A percentile compares a stretch with the other conserved stretches of the same genome.
Evolutionary conservation across 2,888 invertebrate genomes (phyloP).

Genomic region (Pandemis heparana): DNA sequence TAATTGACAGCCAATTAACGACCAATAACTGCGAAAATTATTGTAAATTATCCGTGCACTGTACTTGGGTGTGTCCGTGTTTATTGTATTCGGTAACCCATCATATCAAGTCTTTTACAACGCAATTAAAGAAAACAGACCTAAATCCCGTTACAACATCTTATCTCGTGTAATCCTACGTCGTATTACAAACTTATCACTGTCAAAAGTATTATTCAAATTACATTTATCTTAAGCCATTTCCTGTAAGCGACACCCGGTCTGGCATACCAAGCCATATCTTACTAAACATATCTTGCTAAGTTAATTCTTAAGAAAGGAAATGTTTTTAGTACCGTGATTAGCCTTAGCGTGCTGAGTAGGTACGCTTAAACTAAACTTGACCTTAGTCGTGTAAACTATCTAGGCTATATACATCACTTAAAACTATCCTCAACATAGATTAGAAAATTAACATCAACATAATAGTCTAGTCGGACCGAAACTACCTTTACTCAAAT

Average conservation of each 20-base stretch:
- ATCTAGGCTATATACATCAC: background rate
- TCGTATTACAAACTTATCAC: slow-evolving; percentile 27
- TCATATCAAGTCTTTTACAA: background rate
- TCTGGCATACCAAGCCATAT: background rate
- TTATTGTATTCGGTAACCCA: background rate
- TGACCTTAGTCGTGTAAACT: background rate
- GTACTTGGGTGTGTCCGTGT: background rate
- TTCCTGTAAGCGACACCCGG: slow-evolving; percentile 22
- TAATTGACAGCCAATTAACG: too few relatives aligned
- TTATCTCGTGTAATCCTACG: slow-evolving; percentile 25
- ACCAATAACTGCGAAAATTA: too few relatives aligned
- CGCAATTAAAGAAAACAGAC: background rate
- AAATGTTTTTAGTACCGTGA: background rate
- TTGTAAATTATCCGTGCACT: too few relatives aligned
- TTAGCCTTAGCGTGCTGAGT: background rate
- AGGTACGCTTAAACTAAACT: background rate
- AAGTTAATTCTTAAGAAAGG: background rate
- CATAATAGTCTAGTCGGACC: background rate
- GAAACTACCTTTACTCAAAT: background rate
- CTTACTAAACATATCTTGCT: background rate
- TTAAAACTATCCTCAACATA: background rate
- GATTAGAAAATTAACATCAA: background rate
- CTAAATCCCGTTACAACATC: background rate
- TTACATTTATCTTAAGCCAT: slow-evolving; percentile 30
- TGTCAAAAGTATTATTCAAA: slow-evolving; percentile 17